Conservation (phyloP, 1,140 invertebrate genomes). For the Aphelenchoides avenae region DNA sequence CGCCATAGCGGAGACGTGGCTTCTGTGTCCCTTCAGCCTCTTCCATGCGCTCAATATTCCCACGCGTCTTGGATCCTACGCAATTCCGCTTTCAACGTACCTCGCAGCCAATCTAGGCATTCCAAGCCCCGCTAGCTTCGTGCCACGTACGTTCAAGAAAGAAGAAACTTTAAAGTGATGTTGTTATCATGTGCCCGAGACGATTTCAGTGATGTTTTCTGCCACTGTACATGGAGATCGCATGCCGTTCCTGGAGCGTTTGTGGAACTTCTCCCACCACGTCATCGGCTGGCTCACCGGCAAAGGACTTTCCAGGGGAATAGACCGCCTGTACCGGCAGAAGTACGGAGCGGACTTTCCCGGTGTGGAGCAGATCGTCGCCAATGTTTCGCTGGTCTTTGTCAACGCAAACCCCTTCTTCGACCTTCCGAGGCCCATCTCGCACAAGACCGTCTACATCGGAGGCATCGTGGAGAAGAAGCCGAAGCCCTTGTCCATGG, state of each 20-base stretch:
- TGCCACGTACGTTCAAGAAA: too few relatives aligned
- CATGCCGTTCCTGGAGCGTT: conserved; percentile 17
- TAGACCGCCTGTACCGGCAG: conserved; percentile 6
- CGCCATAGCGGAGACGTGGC: conserved; percentile 15
- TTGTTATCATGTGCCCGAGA: too few relatives aligned
- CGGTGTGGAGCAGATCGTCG: conserved; percentile 11
- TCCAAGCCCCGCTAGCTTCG: conserved; percentile 16
- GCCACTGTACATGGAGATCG: background rate
- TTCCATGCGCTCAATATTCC: conserved; percentile 18
- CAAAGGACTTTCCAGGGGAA: conserved; percentile 14
- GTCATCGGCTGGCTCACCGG: too few relatives aligned
- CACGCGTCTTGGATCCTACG: conserved; percentile 15
- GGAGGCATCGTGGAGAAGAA: conserved; percentile 36
- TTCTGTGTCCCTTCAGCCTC: conserved; percentile 8
- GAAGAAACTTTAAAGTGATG: too few relatives aligned
- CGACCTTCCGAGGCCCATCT: conserved; percentile 37
- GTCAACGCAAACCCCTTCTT: conserved; percentile 34
- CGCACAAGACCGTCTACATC: conserved; percentile 41
- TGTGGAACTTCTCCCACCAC: conserved; percentile 22
- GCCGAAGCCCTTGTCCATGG: too few relatives aligned
- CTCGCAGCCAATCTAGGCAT: conserved; percentile 23
- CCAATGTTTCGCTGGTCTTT: conserved; percentile 35
- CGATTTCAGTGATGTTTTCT: background rate
- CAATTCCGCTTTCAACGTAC: conserved; percentile 6
- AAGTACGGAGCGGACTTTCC: conserved; percentile 26